A percentile compares a stretch with the other conserved stretches of the same genome.
phyloP scores from a whole-genome alignment of 2,797 vertebrate species.

The Columba guinea region DNA sequence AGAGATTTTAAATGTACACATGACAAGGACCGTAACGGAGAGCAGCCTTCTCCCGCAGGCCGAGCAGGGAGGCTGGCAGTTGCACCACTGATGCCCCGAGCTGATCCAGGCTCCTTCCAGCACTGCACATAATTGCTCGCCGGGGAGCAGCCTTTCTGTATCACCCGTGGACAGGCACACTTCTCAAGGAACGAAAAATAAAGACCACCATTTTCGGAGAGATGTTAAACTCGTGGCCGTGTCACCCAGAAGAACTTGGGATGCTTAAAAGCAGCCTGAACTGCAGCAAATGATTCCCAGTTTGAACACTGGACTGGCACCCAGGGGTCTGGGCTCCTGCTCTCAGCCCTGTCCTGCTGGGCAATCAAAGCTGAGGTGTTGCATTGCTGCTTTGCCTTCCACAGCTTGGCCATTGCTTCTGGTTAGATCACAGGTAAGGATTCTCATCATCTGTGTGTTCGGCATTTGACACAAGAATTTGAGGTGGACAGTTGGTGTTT shows the following conservation, averaged over 20 bases:
- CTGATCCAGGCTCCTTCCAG: not conserved
- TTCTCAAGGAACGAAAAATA: not conserved
- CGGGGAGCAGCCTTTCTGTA: not conserved
- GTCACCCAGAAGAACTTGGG: not conserved
- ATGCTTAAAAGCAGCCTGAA: not conserved
- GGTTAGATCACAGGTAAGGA: not conserved
- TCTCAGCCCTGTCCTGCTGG: rapidly evolving
- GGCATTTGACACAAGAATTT: too few relatives aligned
- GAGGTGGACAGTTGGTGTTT: not conserved
- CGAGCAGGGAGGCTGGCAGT: not conserved
- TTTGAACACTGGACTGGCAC: not conserved
- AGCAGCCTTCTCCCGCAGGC: not conserved
- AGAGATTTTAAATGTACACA: not conserved
- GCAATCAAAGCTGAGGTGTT: not conserved
- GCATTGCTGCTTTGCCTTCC: not conserved
- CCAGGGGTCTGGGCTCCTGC: not conserved
- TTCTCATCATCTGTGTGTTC: not conserved
- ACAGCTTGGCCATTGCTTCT: not conserved
- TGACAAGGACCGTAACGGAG: not conserved
- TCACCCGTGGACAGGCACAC: rapidly evolving
- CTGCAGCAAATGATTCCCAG: not conserved
- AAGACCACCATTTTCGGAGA: not conserved
- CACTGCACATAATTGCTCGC: not conserved
- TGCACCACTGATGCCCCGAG: not conserved
- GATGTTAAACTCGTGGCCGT: rapidly evolving